These are phyloP conservation scores for Cephalopholis sonnerati DNA, from an alignment of 2,113 vertebrate species.

Conservation along the genomic window DNA sequence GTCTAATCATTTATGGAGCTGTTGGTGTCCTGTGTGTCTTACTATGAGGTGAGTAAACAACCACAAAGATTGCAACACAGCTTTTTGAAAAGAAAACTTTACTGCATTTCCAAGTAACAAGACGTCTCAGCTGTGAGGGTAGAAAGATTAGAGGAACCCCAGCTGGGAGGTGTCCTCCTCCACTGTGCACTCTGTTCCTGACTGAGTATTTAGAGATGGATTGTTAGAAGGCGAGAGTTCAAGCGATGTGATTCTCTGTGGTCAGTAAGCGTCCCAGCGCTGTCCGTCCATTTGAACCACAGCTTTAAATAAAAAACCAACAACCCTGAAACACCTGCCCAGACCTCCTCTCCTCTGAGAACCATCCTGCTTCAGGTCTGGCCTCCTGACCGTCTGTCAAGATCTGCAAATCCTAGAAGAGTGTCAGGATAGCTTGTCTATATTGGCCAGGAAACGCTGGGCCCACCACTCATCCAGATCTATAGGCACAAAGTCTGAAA, in stretches of 20 bases:
- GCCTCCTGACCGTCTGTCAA: constrained; percentile 28
- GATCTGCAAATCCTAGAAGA: background rate
- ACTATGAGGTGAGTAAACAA: constrained; percentile 3
- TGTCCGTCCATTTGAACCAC: constrained; percentile 34
- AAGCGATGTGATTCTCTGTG: constrained; percentile 26
- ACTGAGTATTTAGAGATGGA: background rate
- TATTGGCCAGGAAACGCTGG: constrained; percentile 92
- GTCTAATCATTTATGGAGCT: background rate
- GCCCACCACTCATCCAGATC: constrained; percentile 98
- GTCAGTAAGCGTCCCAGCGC: constrained; percentile 41
- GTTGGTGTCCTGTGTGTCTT: background rate
- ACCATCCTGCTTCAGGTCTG: background rate
- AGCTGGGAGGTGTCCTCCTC: constrained; percentile 10
- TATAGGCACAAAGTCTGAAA: constrained; percentile 91
- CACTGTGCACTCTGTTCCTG: constrained; percentile 13
- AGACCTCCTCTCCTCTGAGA: constrained; percentile 19
- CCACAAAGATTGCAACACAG: constrained; percentile 2
- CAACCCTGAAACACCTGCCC: background rate
- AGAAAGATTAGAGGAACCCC: constrained; percentile 20
- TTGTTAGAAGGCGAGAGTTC: constrained; percentile 14
- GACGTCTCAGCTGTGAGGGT: constrained; percentile 32
- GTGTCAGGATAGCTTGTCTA: constrained; percentile 87
- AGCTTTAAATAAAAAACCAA: too few species aligned
- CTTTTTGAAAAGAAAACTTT: constrained; percentile 71
- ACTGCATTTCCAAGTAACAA: constrained; percentile 64